These are phyloP conservation scores for Coronaproctus castanopsis DNA, from an alignment of 2,888 invertebrate genomes.

Conservation along the genomic window DNA sequence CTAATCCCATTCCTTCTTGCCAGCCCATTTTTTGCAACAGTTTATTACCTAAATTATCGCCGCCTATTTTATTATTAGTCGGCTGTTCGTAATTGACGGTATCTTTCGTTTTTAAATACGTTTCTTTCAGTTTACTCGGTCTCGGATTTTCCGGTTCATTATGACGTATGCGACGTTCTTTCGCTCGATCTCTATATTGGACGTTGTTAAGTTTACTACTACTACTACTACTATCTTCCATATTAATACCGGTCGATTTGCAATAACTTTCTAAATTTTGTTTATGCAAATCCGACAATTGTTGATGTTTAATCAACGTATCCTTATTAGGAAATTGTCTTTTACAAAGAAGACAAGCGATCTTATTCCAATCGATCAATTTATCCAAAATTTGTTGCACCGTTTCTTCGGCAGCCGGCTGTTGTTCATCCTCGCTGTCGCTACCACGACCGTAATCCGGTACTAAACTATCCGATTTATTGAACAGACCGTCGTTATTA, in stretches of 20 bases:
- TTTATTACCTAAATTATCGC: slow-evolving; percentile 84
- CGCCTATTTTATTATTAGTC: slow-evolving; percentile 47
- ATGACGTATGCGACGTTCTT: slow-evolving; percentile 81
- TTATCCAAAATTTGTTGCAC: slow-evolving; percentile 39
- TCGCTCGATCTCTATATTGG: slow-evolving; percentile 81
- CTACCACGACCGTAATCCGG: slow-evolving; percentile 62
- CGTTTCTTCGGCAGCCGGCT: slow-evolving; percentile 32
- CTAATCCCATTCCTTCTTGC: slow-evolving; percentile 90
- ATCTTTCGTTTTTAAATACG: slow-evolving; percentile 39
- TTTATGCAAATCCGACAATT: slow-evolving; percentile 84
- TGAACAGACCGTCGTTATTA: background rate
- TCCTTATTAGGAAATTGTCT: slow-evolving; percentile 80
- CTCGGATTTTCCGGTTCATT: slow-evolving; percentile 67
- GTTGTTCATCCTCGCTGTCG: slow-evolving; percentile 31
- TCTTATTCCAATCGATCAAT: slow-evolving; percentile 60
- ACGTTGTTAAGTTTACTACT: too few relatives aligned
- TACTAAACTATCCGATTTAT: slow-evolving; percentile 30
- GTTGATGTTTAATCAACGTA: slow-evolving; percentile 71
- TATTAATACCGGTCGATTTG: slow-evolving; percentile 28
- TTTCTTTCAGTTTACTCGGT: slow-evolving; percentile 49
- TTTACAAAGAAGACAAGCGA: slow-evolving; percentile 87
- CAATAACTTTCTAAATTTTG: slow-evolving; percentile 48
- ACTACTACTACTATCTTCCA: slow-evolving; percentile 29
- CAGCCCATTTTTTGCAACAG: slow-evolving; percentile 98
- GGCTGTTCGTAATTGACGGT: slow-evolving; percentile 30